Evolutionary conservation across 2,888 invertebrate species (phyloP), one percentile per base, ranked within the genome.

Genomic region (Plutella xylostella): DNA sequence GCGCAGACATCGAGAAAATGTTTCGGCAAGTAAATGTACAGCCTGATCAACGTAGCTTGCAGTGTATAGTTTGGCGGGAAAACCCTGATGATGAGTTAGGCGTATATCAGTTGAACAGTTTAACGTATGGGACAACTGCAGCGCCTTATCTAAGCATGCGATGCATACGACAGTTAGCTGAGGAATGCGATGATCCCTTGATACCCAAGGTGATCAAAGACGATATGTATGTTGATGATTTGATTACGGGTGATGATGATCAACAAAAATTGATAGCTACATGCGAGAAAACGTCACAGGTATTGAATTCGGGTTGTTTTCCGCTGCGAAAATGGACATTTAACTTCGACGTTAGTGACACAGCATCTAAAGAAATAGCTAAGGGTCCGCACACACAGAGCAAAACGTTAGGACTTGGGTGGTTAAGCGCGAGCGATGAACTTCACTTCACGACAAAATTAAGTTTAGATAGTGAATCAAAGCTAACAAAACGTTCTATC

Each of bases 141-240:
- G 62, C 63, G 30, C 61, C 64, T 1, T 65, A 49, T 42, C 46
- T 62, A 4, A 58, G 57, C 31, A 54, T 54, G 14, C 46, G 61
- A 6, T 61, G 60, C 30, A 11, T 64, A 4, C 49, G 51, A 30
- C 60, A 61, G 47, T 34, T 66, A 3, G 62, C 58, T 1, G n/a
- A 43, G 2, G 61, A 65, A n/a, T 55, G 62, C 34, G 35, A 46
- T 7, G 51, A 56, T 47, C 50, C 49, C 33, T 48, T 33, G 4
- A 55, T 52, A 9, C 43, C 50, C 15, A 52, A 48, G 33, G 52
- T 51, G 4, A 61, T 52, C 46, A 51, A 25, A 14, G 46, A 51
- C 4, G 61, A 50, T 43, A 57, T 51, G 48, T 54, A 46, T 42
- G 56, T 51, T 46, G 60, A 52, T 48, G 62, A 48, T 53, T 53